Conservation (phyloP, 1,140 invertebrate species). For the Diprion similis region DNA sequence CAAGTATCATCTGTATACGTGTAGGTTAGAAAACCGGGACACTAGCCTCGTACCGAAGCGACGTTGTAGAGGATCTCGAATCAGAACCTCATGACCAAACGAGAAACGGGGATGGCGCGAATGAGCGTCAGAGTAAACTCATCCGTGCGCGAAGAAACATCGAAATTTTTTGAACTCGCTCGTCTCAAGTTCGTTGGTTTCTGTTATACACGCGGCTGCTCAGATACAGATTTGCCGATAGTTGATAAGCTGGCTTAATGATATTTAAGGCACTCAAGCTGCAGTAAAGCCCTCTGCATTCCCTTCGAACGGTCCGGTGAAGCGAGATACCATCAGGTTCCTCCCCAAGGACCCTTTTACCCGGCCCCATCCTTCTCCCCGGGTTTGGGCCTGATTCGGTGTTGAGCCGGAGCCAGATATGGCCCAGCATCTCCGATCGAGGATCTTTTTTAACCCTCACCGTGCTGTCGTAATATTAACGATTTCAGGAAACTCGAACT, state of each 20-base stretch:
- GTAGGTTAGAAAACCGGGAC: not conserved
- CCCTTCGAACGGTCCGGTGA: slow-evolving; percentile 32
- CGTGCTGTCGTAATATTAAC: not conserved
- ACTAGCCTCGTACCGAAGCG: not conserved
- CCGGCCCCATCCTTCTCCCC: not conserved
- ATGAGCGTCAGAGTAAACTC: not conserved
- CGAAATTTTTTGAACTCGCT: not conserved
- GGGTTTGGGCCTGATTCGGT: not conserved
- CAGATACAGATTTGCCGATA: slow-evolving; percentile 31
- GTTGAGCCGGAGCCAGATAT: not conserved
- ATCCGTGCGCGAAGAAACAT: slow-evolving; percentile 5
- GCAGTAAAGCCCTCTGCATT: slow-evolving; percentile 36
- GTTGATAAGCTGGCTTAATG: slow-evolving; percentile 36
- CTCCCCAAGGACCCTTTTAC: not conserved
- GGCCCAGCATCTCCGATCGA: slow-evolving; percentile 3
- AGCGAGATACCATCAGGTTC: not conserved
- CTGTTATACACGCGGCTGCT: slow-evolving; percentile 10
- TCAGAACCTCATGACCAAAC: not conserved
- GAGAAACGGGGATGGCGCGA: not conserved
- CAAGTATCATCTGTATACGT: too few relatives aligned
- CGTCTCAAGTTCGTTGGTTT: slow-evolving; percentile 11
- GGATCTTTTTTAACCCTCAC: not conserved
- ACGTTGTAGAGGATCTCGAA: not conserved
- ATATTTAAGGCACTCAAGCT: slow-evolving; percentile 34
- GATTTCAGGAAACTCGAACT: slow-evolving; percentile 7